Evolutionary conservation across 2,888 invertebrate genomes (phyloP).

Genomic region (Eumacrocentrus americanus): DNA sequence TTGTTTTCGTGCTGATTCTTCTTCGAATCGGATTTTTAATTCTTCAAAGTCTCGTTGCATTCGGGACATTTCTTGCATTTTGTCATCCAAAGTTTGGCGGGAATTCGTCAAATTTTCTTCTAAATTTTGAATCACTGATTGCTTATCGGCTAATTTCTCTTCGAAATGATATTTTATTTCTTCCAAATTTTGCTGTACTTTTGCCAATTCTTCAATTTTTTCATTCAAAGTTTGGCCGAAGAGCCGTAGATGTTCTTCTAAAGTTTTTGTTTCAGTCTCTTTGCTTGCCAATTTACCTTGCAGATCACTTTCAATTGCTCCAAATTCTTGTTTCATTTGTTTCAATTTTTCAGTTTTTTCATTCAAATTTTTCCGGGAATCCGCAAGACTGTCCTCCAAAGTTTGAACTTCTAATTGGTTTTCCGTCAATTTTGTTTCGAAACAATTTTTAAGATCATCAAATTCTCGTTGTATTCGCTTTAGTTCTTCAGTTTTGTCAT

Average conservation of each 20-base stretch:
- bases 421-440: conserved; percentile 53
- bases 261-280: conserved; percentile 25
- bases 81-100: conserved; percentile 31
- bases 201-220: conserved; percentile 24
- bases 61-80: background rate
- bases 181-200: background rate
- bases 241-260: background rate
- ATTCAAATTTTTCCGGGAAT: background rate
- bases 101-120: background rate
- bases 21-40: background rate
- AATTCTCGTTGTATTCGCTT: too few relatives aligned
- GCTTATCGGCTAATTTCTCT: conserved; percentile 44
- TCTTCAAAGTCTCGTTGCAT: background rate
- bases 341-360: background rate
- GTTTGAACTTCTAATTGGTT: conserved; percentile 37
- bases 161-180: background rate
- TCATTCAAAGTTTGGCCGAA: conserved; percentile 33
- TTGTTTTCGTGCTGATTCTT: background rate
- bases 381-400: background rate
- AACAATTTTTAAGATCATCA: conserved; percentile 50
- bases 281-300: conserved; percentile 58
- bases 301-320: conserved; percentile 32
- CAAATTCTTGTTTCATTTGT: background rate
- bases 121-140: background rate
- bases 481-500: conserved; percentile 48